phyloP scores from a whole-genome alignment of 2,797 vertebrate genomes.

The Lemur catta region DNA sequence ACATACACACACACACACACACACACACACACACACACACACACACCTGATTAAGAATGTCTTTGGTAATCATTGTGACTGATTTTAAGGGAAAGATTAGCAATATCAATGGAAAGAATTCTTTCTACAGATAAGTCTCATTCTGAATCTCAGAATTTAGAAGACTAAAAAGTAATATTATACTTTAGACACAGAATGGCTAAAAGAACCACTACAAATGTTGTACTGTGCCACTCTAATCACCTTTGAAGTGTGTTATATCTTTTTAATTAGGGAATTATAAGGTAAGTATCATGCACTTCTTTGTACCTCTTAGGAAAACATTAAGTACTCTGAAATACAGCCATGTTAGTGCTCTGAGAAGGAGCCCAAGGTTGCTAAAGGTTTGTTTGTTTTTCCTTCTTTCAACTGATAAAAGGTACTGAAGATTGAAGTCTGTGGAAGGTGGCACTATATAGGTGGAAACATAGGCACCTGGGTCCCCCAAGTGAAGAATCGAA shows the following conservation, averaged over 20 bases:
- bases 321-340: conserved; percentile 30
- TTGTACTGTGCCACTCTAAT: neutral
- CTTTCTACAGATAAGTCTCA: conserved; percentile 1
- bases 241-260: neutral
- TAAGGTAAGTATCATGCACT: neutral
- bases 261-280: conserved; percentile 53
- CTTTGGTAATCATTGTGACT: neutral
- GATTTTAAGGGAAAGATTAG: conserved; percentile 32
- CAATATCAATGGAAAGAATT: conserved; percentile 16
- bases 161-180: conserved; percentile 41
- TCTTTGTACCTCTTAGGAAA: conserved; percentile 35
- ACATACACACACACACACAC: neutral
- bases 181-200: neutral
- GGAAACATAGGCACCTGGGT: neutral
- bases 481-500: neutral
- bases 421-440: neutral
- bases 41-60: neutral
- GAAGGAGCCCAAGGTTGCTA: neutral
- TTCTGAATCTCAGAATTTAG: conserved; percentile 11
- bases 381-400: conserved; percentile 9
- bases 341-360: neutral
- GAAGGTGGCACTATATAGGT: neutral
- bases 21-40: neutral
- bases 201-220: neutral
- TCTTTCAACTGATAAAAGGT: neutral